Conservation (phyloP, 2,888 invertebrate genomes). For the Trichogramma dendrolimi region DNA sequence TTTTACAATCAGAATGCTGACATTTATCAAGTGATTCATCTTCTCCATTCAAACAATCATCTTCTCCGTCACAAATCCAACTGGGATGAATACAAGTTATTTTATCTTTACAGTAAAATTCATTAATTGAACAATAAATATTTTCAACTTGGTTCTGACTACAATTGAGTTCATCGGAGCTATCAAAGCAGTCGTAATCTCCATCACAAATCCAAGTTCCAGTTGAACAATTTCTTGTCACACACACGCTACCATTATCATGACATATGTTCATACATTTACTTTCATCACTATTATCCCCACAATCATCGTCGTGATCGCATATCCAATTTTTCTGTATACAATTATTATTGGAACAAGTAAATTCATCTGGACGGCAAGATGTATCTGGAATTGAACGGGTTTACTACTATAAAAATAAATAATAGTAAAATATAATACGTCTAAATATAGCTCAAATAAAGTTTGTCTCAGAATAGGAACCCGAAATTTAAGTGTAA, state of each 20-base stretch:
- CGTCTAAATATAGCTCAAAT: no score
- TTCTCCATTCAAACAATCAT: conserved; percentile 77
- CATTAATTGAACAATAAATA: conserved; percentile 63
- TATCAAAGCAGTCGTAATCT: conserved; percentile 79
- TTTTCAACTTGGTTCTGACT: not conserved
- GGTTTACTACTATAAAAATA: no score
- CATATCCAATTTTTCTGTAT: conserved; percentile 84
- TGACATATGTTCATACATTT: conserved; percentile 71
- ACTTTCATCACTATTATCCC: conserved; percentile 77
- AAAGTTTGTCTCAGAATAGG: no score
- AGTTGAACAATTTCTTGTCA: conserved; percentile 73
- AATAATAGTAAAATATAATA: no score
- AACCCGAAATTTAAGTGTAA: no score
- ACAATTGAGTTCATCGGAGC: conserved; percentile 65
- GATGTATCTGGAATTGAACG: conserved; percentile 67
- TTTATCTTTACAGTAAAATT: conserved; percentile 76
- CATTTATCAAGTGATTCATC: conserved; percentile 61
- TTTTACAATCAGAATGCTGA: conserved; percentile 34
- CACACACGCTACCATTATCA: conserved; percentile 67
- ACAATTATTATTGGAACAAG: conserved; percentile 85
- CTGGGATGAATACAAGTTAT: conserved; percentile 75
- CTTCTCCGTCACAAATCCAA: conserved; percentile 82
- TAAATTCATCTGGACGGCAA: conserved; percentile 87
- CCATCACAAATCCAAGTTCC: conserved; percentile 83
- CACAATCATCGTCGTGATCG: conserved; percentile 83